phyloP scores from a whole-genome alignment of 2,888 invertebrate species.

The Ormyrus nitidulus region DNA sequence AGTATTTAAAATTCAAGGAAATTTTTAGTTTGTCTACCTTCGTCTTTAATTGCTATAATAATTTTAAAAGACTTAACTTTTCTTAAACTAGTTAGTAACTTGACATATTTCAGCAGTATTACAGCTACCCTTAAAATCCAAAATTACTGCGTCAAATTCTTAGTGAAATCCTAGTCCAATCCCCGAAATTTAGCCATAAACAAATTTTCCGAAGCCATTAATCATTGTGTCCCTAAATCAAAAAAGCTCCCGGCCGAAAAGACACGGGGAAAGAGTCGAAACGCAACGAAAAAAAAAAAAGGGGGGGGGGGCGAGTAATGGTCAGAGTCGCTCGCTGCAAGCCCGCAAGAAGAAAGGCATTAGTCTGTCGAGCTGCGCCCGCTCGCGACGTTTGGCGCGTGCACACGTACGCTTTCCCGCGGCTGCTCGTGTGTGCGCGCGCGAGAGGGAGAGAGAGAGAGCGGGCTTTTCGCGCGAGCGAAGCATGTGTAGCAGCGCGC shows the following conservation, averaged over 20 bases:
- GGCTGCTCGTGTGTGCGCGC: not conserved
- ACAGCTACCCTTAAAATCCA: too few species aligned
- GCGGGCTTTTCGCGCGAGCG: conserved; percentile 9
- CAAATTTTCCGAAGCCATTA: conserved; percentile 36
- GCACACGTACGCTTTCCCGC: not conserved
- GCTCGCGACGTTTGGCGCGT: conserved; percentile 41
- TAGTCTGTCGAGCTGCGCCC: conserved; percentile 32
- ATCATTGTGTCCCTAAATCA: conserved; percentile 39
- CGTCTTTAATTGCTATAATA: too few species aligned
- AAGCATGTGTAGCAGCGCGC: conserved; percentile 33
- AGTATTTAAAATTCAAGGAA: too few species aligned
- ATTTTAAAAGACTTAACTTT: too few species aligned
- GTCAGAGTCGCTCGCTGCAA: conserved; percentile 21
- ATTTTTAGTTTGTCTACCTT: too few species aligned
- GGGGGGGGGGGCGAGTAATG: conserved; percentile 12
- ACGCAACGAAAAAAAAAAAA: not conserved
- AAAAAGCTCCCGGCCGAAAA: conserved; percentile 21
- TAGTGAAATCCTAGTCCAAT: too few species aligned
- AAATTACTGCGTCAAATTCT: too few species aligned
- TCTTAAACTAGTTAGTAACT: too few species aligned
- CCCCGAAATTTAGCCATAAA: conserved; percentile 20
- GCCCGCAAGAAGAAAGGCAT: conserved; percentile 47
- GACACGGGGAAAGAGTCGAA: conserved; percentile 1
- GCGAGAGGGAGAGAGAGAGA: too few species aligned
- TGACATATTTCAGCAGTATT: too few species aligned